Conservation (phyloP, 2,888 invertebrate genomes). For the Imbricaverruca yamaguchii region DNA sequence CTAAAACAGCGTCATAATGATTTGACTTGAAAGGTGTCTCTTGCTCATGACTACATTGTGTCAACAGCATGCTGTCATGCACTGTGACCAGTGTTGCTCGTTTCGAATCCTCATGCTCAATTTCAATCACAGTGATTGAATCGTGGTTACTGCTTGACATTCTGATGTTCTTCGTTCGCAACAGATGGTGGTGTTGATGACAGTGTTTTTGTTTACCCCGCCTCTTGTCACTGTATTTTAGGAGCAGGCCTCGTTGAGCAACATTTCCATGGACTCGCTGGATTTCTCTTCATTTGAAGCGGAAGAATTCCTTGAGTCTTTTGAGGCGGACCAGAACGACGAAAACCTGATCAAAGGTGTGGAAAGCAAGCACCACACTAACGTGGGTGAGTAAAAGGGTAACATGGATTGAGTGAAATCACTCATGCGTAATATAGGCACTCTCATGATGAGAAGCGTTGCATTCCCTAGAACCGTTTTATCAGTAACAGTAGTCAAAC, state of each 20-base stretch:
- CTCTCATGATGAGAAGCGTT: neutral
- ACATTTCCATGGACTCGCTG: constrained; percentile 9
- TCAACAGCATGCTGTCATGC: too few relatives aligned
- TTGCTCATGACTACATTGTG: too few relatives aligned
- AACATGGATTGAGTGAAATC: neutral
- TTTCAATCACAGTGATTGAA: too few relatives aligned
- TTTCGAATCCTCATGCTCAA: neutral
- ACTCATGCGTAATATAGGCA: neutral
- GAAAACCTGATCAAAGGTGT: neutral
- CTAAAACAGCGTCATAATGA: too few relatives aligned
- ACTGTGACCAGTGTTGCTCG: neutral
- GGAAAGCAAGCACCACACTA: neutral
- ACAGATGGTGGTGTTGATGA: too few relatives aligned
- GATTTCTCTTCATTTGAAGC: constrained; percentile 3
- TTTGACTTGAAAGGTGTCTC: too few relatives aligned
- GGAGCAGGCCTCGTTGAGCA: constrained; percentile 5
- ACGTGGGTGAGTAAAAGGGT: neutral
- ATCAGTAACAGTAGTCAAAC: neutral
- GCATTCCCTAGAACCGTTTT: neutral
- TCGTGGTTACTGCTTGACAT: too few relatives aligned
- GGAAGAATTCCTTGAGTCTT: neutral
- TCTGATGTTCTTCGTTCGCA: too few relatives aligned
- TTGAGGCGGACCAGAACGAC: neutral
- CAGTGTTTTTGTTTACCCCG: too few relatives aligned
- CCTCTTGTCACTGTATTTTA: neutral